Evolutionary conservation across 2,797 vertebrate species (phyloP).

Genomic region (Aphelocoma californica): DNA sequence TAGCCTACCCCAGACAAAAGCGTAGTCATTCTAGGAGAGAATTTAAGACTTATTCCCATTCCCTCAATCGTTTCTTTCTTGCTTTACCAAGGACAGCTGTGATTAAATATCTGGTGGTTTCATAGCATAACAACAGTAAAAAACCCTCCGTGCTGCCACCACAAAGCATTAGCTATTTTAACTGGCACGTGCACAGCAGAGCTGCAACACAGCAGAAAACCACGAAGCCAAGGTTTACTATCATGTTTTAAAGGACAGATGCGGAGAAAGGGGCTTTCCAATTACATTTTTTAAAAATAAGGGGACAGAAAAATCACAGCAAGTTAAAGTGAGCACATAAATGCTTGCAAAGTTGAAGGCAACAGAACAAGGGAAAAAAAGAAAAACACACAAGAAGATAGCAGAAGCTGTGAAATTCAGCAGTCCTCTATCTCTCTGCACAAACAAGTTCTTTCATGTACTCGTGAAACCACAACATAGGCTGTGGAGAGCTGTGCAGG

Average conservation of each 20-base stretch:
- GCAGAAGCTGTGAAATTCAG: neutral
- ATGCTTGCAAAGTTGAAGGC: neutral
- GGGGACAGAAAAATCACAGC: neutral
- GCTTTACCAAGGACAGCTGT: slow-evolving; percentile 8
- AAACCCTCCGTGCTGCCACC: neutral
- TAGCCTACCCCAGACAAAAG: neutral
- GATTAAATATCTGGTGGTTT: slow-evolving; percentile 32
- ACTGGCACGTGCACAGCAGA: slow-evolving; percentile 4
- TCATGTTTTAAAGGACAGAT: neutral
- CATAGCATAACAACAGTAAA: neutral
- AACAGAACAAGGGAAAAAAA: neutral
- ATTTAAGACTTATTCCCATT: neutral
- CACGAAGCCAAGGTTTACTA: neutral
- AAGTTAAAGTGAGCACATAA: neutral
- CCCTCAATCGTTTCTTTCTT: neutral
- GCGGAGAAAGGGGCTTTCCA: neutral
- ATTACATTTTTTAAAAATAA: neutral
- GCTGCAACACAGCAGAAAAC: neutral
- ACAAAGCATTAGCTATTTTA: slow-evolving; percentile 28
- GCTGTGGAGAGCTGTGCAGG: neutral
- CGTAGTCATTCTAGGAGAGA: rapidly evolving
- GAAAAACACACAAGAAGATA: neutral
- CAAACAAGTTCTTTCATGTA: neutral
- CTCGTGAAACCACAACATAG: rapidly evolving
- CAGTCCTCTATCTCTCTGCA: neutral